Evolutionary conservation across 1,140 invertebrate species (phyloP), one percentile per base, ranked within the genome.

Genomic region (Drosophila arizonae): DNA sequence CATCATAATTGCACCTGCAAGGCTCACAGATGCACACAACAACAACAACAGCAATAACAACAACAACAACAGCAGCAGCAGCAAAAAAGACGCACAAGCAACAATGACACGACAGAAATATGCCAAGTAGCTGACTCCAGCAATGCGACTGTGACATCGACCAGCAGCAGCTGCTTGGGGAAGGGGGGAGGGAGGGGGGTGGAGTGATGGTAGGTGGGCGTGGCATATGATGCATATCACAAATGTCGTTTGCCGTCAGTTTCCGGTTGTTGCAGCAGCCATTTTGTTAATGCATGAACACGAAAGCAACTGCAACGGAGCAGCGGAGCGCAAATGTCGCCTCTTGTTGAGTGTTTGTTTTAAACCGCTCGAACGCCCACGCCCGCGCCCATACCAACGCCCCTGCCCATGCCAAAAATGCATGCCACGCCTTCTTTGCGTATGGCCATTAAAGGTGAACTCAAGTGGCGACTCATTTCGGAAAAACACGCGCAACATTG

Each of bases 221-320:
- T 64, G 72, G 77, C 79, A 82, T 82, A 88, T 87, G 84, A 87
- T 87, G 84, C 79, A 87, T 87, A 88, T 87, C 79, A 84, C 79
- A 87, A 87, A 88, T 88, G 84, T 87, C 82, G 82, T 86, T 86
- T 87, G 82, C 82, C 81, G 82, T 86, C 82, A 86, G 82, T 86
- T 86, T 86, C 82, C 82, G 79, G 65, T 87, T 84, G 79, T 79
- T 88, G 82, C 84, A 86, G 81, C 81, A 87, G 78, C 78, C 82
- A 86, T 86, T 86, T 86, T 86, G 82, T 81, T 87, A 87, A 86
- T 86, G 81, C 81, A 86, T 86, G 81, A 87, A 81, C 81, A 86
- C 81, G 81, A 87, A 79, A 81, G 72, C 82, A 78, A 75, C 79
- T 68, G 62, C 81, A 65, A 67, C 69, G 45, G 73, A 45, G 15